A percentile compares a stretch with the other conserved stretches of the same genome.
phyloP scores from a whole-genome alignment of 2,113 vertebrate genomes.

The Trinectes maculatus region DNA sequence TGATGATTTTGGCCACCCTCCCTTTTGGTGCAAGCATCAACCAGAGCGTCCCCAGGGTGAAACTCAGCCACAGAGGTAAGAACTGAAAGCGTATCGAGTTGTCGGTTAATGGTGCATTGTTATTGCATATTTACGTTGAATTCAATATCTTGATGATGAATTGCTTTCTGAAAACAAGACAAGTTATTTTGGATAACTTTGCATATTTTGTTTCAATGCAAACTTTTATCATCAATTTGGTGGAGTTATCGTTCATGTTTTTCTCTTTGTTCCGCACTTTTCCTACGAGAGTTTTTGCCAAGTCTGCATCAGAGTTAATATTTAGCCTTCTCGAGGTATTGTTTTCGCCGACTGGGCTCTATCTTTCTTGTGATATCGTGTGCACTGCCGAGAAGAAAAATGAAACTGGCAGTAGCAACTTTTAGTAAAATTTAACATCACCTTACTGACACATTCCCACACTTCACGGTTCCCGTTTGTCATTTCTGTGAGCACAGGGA shows the following conservation, averaged over 20 bases:
- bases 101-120: not conserved
- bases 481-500: not conserved
- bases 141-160: not conserved
- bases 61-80: conserved; percentile 94
- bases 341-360: not conserved
- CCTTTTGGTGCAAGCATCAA: conserved; percentile 83
- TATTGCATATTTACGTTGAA: conserved; percentile 7
- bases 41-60: conserved; percentile 92
- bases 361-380: conserved; percentile 8
- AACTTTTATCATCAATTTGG: no score
- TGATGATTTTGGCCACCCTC: conserved; percentile 79
- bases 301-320: no score
- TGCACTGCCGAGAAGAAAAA: conserved; percentile 5
- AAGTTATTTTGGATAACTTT: no score
- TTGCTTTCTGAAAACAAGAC: no score
- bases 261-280: no score
- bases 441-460: not conserved
- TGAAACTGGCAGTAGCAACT: no score
- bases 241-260: no score
- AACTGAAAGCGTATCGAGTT: conserved; percentile 18
- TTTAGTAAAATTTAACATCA: conserved; percentile 27
- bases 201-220: no score
- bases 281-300: no score
- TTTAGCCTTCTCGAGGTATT: not conserved
- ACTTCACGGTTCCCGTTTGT: conserved; percentile 11